phyloP scores from a whole-genome alignment of 2,888 invertebrate genomes.

The Nephrotoma appendiculata region DNA sequence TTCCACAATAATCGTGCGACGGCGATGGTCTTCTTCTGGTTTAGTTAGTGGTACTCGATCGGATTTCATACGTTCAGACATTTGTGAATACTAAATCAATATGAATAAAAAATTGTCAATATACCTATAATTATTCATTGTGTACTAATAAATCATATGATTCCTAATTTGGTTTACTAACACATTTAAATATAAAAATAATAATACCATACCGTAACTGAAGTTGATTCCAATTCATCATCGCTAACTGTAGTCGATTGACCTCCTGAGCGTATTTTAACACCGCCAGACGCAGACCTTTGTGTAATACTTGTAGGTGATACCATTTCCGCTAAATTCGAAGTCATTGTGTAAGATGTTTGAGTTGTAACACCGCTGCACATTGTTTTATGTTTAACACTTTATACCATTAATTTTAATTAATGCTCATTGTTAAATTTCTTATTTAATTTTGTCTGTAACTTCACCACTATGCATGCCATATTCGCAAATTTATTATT shows the following conservation, averaged over 20 bases:
- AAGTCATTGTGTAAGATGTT: not conserved
- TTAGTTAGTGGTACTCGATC: conserved; percentile 55
- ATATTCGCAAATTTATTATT: not conserved
- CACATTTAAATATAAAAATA: conserved; percentile 1
- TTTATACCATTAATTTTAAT: not conserved
- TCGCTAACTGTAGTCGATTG: conserved; percentile 25
- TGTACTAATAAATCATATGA: not conserved
- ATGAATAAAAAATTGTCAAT: conserved; percentile 1
- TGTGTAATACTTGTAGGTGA: conserved; percentile 9
- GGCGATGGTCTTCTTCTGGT: conserved; percentile 71
- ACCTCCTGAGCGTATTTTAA: conserved; percentile 27
- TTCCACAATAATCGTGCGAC: conserved; percentile 84
- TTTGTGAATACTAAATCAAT: conserved; percentile 7
- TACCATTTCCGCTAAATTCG: not conserved
- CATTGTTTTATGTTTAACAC: not conserved
- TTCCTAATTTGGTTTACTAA: conserved; percentile 7
- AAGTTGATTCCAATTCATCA: conserved; percentile 38
- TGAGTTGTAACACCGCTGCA: conserved; percentile 1
- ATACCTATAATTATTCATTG: not conserved
- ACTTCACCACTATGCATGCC: not conserved
- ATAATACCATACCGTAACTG: conserved; percentile 28
- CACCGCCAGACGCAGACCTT: conserved; percentile 8
- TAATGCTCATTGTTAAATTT: not conserved
- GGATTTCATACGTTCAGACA: conserved; percentile 38
- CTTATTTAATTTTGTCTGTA: not conserved